phyloP scores from a whole-genome alignment of 2,113 vertebrate genomes.

The Pongo abelii region DNA sequence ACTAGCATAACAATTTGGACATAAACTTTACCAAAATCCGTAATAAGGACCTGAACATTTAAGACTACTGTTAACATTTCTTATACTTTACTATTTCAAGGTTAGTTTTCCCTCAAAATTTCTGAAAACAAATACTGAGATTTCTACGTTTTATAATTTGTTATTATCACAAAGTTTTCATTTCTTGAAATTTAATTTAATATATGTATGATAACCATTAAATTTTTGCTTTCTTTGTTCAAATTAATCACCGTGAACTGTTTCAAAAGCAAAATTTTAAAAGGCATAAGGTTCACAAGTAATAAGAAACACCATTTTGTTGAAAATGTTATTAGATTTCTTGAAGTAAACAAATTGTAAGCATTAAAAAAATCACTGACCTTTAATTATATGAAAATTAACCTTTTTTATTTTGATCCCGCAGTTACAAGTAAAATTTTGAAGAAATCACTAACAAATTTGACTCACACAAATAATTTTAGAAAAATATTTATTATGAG shows the following conservation, averaged over 20 bases:
- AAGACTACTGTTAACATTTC: background rate
- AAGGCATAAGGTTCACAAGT: background rate
- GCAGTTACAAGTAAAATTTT: background rate
- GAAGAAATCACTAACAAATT: background rate
- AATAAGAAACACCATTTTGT: background rate
- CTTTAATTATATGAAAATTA: background rate
- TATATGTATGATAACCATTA: background rate
- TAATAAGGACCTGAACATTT: background rate
- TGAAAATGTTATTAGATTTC: background rate
- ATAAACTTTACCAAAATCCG: background rate
- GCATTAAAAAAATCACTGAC: background rate
- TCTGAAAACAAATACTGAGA: background rate
- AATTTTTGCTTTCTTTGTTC: background rate
- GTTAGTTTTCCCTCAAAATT: background rate
- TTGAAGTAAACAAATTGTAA: background rate
- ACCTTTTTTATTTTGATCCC: background rate
- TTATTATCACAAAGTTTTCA: background rate
- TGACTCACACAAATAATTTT: background rate
- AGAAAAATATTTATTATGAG: background rate
- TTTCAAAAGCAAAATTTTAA: background rate
- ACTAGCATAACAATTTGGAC: background rate
- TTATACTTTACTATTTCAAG: background rate
- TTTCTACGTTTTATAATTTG: background rate
- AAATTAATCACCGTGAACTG: background rate
- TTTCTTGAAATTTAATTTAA: background rate